phyloP scores from a whole-genome alignment of 1,140 invertebrate species.

The Theocolax elegans region DNA sequence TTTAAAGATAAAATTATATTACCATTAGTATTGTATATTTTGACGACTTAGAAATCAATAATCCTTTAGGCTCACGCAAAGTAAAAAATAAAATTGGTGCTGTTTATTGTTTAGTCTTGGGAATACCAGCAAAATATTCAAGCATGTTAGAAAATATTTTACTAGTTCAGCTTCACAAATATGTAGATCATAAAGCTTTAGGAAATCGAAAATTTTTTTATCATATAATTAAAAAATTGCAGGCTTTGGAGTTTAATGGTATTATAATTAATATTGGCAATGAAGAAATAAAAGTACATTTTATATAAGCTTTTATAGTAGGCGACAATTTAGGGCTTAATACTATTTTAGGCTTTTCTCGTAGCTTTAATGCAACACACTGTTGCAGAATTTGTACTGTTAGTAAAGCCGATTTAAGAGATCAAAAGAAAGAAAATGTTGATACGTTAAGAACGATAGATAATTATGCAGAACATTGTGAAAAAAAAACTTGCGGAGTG shows the following conservation, averaged over 20 bases:
- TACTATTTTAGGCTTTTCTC: conserved; percentile 47
- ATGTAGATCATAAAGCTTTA: conserved; percentile 34
- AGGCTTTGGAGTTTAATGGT: conserved; percentile 16
- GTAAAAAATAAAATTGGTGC: conserved; percentile 36
- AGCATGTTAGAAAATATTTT: conserved; percentile 43
- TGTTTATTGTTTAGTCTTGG: conserved; percentile 27
- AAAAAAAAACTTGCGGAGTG: conserved; percentile 46
- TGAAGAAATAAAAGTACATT: conserved; percentile 42
- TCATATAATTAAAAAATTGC: conserved; percentile 34
- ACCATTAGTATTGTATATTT: conserved; percentile 36
- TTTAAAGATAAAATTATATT: conserved; percentile 26
- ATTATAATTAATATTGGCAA: conserved; percentile 16
- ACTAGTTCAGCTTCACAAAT: conserved; percentile 29
- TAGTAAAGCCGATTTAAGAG: conserved; percentile 5
- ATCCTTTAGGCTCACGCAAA: conserved; percentile 40
- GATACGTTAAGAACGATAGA: not conserved
- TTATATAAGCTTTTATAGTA: conserved; percentile 48
- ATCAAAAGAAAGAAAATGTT: not conserved
- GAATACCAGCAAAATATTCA: conserved; percentile 28
- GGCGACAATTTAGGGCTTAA: too few relatives aligned
- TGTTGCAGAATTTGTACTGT: conserved; percentile 51
- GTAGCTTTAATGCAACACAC: conserved; percentile 51
- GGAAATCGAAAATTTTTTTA: conserved; percentile 29
- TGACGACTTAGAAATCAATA: conserved; percentile 40
- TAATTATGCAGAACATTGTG: not conserved